Evolutionary conservation across 1,140 invertebrate species (phyloP).

Genomic region (Battus philenor): DNA sequence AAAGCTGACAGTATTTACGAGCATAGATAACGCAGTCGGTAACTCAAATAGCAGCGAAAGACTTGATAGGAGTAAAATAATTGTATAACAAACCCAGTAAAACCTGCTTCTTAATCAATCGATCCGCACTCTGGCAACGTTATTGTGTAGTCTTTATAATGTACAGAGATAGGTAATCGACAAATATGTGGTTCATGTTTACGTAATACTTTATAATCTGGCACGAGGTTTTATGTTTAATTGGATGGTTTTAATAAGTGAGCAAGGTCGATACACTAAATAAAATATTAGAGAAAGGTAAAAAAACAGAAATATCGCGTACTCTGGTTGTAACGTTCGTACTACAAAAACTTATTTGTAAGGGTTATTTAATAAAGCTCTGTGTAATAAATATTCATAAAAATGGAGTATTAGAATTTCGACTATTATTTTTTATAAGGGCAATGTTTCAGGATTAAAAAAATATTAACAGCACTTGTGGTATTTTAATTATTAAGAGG

Average conservation of each 20-base stretch:
- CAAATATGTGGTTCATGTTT: slow-evolving; percentile 40
- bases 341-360: too few relatives aligned
- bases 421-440: too few relatives aligned
- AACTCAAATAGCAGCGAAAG: not conserved
- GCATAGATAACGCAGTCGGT: not conserved
- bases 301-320: slow-evolving; percentile 4
- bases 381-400: too few relatives aligned
- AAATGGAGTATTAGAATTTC: too few relatives aligned
- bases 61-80: slow-evolving; percentile 12
- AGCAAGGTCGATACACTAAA: slow-evolving; percentile 49
- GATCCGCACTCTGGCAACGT: slow-evolving; percentile 23
- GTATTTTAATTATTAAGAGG: too few relatives aligned
- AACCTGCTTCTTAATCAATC: slow-evolving; percentile 34
- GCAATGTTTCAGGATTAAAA: not conserved
- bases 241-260: slow-evolving; percentile 40
- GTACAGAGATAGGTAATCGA: slow-evolving; percentile 21
- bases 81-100: slow-evolving; percentile 20
- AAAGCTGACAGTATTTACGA: slow-evolving; percentile 6
- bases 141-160: slow-evolving; percentile 44
- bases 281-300: slow-evolving; percentile 13
- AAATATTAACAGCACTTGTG: not conserved
- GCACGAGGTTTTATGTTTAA: slow-evolving; percentile 51
- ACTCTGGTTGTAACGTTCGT: too few relatives aligned
- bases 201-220: slow-evolving; percentile 41
- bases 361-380: too few relatives aligned